These are phyloP conservation scores for Pygocentrus nattereri DNA, from an alignment of 2,797 vertebrate genomes.

Conservation along the genomic window DNA sequence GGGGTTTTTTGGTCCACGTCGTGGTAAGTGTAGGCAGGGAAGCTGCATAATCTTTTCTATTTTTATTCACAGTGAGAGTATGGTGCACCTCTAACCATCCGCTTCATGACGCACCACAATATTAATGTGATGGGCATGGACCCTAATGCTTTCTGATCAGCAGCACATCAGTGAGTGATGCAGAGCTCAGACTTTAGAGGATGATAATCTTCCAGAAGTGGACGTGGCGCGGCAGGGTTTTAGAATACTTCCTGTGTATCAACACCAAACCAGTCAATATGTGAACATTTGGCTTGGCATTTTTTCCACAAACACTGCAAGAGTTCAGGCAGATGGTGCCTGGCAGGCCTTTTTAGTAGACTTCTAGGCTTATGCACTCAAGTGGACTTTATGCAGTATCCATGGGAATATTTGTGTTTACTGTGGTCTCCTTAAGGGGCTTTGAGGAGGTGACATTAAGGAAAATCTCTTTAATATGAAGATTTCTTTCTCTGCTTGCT, in stretches of 20 bases:
- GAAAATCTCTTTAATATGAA: background rate
- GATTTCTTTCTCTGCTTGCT: background rate
- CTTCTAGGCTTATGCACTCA: background rate
- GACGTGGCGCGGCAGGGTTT: background rate
- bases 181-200: background rate
- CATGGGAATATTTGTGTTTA: background rate
- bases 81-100: background rate
- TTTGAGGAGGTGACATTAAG: background rate
- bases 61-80: constrained; percentile 24
- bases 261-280: background rate
- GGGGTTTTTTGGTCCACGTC: background rate
- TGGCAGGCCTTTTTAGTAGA: background rate
- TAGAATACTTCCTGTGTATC: background rate
- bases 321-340: background rate
- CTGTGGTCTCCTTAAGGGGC: background rate
- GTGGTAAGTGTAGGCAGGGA: constrained; percentile 25
- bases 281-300: background rate
- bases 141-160: constrained; percentile 1
- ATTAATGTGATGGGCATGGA: constrained; percentile 17
- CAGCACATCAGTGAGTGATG: background rate
- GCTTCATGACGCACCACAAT: background rate
- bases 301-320: background rate
- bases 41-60: constrained; percentile 37
- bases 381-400: background rate
- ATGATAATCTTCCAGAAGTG: background rate